Evolutionary conservation across 2,797 vertebrate genomes (phyloP), one percentile per base, ranked within the genome.

Genomic region (Clarias platycephalus): DNA sequence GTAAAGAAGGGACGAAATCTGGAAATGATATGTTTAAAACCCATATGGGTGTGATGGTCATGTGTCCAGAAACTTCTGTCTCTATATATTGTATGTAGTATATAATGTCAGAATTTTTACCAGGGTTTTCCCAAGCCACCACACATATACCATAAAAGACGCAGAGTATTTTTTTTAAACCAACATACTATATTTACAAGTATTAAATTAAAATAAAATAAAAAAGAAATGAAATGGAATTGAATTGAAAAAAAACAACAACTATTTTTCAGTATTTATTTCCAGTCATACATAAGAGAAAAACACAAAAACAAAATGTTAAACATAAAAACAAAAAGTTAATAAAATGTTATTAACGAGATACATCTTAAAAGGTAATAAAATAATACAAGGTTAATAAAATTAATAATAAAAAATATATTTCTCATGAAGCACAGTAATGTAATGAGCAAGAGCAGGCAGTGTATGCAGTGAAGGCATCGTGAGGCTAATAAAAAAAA

Each of bases 401-500:
- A 40, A 40, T 8, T 2, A 44, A 44, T 44, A 44, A 44, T 44
- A 2, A 18, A 28, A 13, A 64, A 37, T 2, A 13, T 16, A 26
- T 28, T 55, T 26, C 44, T 60, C 57, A 63, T 40, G 2, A 62
- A 63, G 24, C 22, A 63, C 2, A 63, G 24, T 63, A 63, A 31
- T n/a, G 58, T 71, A 68, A 20, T 40, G 18, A 60, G 34, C 44
- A 60, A 82, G n/a, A 66, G n/a, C n/a, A n/a, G n/a, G n/a, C n/a
- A n/a, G n/a, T 40, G 37, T 22, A 78, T 10, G 57, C n/a, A 28
- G 13, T 1, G 0, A 8, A 72, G 31, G 20, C 37, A 40, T 5
- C 64, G 49, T 34, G 40, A 71, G 40, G 31, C 49, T 84, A 44
- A 40, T 75, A 37, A 71, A 68, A 71, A 68, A 76, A 63, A 4